These are phyloP conservation scores for Stenopsyche tienmushanensis DNA, from an alignment of 1,140 invertebrate genomes.

Conservation along the genomic window DNA sequence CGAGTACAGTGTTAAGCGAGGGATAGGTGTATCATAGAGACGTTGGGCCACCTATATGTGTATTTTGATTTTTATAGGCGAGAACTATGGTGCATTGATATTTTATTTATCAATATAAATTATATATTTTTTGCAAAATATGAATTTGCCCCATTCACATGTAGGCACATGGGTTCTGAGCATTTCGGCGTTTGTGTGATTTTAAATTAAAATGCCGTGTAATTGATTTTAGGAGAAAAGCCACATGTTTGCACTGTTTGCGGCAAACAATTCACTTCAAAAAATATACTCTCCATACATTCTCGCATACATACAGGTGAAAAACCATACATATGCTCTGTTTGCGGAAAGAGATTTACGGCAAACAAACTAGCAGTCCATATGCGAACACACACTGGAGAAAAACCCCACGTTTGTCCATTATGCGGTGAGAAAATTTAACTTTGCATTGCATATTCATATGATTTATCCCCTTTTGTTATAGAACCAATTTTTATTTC, in stretches of 20 bases:
- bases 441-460: neutral
- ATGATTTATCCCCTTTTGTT: neutral
- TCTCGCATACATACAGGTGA: constrained; percentile 46
- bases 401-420: constrained; percentile 48
- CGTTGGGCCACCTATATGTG: too few species aligned
- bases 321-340: constrained; percentile 53
- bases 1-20: too few species aligned
- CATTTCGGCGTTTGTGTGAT: neutral
- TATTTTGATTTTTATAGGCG: too few species aligned
- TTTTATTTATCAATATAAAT: neutral
- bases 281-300: constrained; percentile 46
- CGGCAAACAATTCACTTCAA: constrained; percentile 57
- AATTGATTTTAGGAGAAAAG: constrained; percentile 35
- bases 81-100: too few species aligned
- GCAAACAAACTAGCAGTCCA: constrained; percentile 54
- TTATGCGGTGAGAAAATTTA: constrained; percentile 46
- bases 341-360: constrained; percentile 50
- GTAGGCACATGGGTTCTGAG: neutral
- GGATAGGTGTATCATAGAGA: too few species aligned
- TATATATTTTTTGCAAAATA: neutral
- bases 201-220: neutral
- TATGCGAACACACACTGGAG: constrained; percentile 53
- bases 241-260: constrained; percentile 37
- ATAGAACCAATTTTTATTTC: neutral
- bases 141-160: neutral